Conservation (phyloP, 2,113 vertebrate species). For the Orycteropus afer region DNA sequence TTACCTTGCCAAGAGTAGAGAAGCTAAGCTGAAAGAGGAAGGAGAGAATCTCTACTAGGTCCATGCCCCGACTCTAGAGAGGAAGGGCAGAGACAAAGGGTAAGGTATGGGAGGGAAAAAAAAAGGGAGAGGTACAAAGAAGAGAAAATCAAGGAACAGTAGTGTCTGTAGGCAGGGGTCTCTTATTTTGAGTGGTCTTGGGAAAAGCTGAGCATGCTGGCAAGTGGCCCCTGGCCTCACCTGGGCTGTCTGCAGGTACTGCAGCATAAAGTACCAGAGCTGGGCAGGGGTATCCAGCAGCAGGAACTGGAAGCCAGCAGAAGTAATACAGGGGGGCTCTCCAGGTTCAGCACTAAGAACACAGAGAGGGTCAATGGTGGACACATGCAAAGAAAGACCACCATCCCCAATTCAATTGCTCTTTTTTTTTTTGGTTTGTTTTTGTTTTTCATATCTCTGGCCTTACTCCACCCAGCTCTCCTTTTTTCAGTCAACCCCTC, state of each 20-base stretch:
- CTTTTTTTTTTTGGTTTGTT: background rate
- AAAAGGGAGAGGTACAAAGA: background rate
- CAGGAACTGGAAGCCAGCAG: slow-evolving; percentile 95
- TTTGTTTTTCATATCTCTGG: background rate
- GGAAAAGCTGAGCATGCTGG: accelerated
- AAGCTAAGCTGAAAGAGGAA: slow-evolving; percentile 97
- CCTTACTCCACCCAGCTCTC: background rate
- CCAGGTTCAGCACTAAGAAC: slow-evolving; percentile 86
- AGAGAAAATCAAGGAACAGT: background rate
- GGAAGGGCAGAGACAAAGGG: background rate
- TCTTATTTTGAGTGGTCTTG: too few relatives aligned
- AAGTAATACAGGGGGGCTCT: slow-evolving; percentile 94
- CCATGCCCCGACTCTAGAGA: slow-evolving; percentile 92
- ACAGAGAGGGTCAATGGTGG: background rate
- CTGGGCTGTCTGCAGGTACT: slow-evolving; percentile 95
- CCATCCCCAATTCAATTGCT: background rate
- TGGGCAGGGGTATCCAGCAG: slow-evolving; percentile 94
- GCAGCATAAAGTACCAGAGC: slow-evolving; percentile 96
- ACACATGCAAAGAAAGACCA: background rate
- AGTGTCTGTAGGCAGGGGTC: background rate
- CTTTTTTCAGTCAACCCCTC: background rate
- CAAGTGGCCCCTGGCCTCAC: slow-evolving; percentile 75
- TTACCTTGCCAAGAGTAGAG: slow-evolving; percentile 94
- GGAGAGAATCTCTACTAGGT: slow-evolving; percentile 95
- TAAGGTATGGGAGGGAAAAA: background rate